Base-by-base conservation (phyloP, 2,888 invertebrate genomes). In the Xanthia togata region DNA sequence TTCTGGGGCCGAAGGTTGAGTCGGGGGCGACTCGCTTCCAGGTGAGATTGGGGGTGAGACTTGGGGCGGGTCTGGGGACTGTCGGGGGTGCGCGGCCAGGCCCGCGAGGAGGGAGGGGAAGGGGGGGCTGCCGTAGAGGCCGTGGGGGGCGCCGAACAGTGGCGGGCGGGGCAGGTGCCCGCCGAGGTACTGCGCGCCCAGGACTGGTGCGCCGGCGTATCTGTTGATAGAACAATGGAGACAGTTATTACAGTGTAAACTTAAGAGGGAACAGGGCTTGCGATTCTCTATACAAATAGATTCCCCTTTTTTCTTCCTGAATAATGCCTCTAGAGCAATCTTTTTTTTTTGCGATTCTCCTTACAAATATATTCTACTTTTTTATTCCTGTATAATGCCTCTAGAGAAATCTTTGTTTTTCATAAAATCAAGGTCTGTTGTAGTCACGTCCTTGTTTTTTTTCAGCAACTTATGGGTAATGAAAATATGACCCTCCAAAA, bases 1-100 rank as follows among this genome's bases (percentile, higher is more conserved):
- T 84, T 98, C 98, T 44, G 98, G 98, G 0, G 97, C 97, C 0
- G 92, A 89, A 3, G 94, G 90, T 70, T 93, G 92, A 83, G 95
- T 90, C 35, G 97, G 96, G 20, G 97, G 97, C 1, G 97, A 97
- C 81, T 95, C 96, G 84, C 94, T 96, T 68, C 96, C 96, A 3
- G 96, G 96, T n/a, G 96, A 96, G 84, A 96, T 96, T 2, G 97
- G 96, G 31, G 97, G 97, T 8, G 97, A 97, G 4, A 97, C 95
- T 0, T 97, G 95, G 23, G 96, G 96, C 57, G 92, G 96, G 88
- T 93, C 95, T 65, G 93, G 95, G 31, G 94, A 96, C 91, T 93
- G 97, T 91, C 95, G 95, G 85, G 92, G 97, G 88, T 92, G 97
- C 0, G 94, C 94, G 0, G 95, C 94, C 4, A 96, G 91, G 23